These are phyloP conservation scores for Narcine bancroftii DNA, from an alignment of 2,113 vertebrate species.

Conservation along the genomic window DNA sequence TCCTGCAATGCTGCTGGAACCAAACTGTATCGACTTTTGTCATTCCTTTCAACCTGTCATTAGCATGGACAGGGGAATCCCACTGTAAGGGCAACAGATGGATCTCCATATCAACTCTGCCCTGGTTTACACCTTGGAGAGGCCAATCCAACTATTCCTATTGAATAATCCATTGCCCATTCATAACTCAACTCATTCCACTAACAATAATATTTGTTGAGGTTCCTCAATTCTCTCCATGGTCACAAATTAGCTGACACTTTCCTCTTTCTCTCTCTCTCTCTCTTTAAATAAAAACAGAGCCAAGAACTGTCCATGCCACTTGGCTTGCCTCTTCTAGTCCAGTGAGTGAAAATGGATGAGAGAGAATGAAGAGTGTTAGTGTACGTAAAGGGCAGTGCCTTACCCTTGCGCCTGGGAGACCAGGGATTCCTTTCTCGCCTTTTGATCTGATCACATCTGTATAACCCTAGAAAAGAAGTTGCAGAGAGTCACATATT, in stretches of 20 bases:
- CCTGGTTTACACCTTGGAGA: too few relatives aligned
- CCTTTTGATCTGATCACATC: slow-evolving; percentile 63
- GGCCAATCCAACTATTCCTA: too few relatives aligned
- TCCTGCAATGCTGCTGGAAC: too few relatives aligned
- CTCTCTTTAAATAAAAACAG: neutral
- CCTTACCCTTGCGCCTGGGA: slow-evolving; percentile 80
- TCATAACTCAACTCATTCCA: neutral
- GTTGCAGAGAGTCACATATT: neutral
- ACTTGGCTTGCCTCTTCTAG: neutral
- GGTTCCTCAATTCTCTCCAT: neutral
- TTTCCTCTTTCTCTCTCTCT: neutral
- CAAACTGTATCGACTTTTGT: too few relatives aligned
- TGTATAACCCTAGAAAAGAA: slow-evolving; percentile 58
- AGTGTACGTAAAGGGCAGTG: slow-evolving; percentile 15
- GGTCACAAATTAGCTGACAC: neutral
- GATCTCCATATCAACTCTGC: too few relatives aligned
- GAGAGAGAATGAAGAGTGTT: neutral
- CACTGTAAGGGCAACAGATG: too few relatives aligned
- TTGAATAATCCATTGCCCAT: neutral
- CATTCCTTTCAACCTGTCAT: too few relatives aligned
- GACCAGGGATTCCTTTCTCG: slow-evolving; percentile 81
- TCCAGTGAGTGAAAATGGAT: neutral
- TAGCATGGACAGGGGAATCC: too few relatives aligned
- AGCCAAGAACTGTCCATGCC: neutral
- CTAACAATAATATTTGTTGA: neutral